Evolutionary conservation across 30 jellyfish, hydroid and myxozoan species (phyloP).

Genomic region (Chrysaora quinquecirrha): DNA sequence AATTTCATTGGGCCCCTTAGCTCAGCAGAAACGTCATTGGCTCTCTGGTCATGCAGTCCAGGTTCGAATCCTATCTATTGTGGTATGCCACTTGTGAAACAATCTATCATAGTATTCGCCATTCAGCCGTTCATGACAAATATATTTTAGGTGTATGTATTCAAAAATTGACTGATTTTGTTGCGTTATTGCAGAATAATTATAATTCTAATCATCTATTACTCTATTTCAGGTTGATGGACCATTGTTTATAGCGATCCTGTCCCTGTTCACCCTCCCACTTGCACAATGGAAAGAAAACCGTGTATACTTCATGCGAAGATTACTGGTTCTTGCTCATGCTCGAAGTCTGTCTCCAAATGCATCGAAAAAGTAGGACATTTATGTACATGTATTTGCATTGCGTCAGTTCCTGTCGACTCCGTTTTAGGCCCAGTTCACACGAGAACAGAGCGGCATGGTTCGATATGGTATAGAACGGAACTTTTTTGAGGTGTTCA

Average conservation of each 20-base stretch:
- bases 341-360: constrained; percentile 68
- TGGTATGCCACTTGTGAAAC: no score
- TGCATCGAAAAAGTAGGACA: constrained; percentile 64
- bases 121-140: no score
- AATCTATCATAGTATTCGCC: no score
- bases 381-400: not conserved
- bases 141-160: no score
- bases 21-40: no score
- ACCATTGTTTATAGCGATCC: constrained; percentile 80
- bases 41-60: no score
- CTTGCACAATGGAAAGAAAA: constrained; percentile 74
- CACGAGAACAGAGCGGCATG: not conserved
- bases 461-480: no score
- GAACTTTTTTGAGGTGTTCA: not conserved
- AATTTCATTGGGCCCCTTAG: no score
- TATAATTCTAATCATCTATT: not conserved
- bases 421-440: not conserved
- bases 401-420: not conserved
- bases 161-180: no score
- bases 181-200: no score
- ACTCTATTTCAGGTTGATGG: constrained; percentile 81
- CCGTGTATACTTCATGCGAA: constrained; percentile 50
- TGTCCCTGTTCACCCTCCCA: constrained; percentile 77
- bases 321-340: constrained; percentile 81
- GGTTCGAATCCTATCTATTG: no score